Evolutionary conservation across 2,797 vertebrate genomes (phyloP), one percentile per base, ranked within the genome.

Genomic region (Calcarius lapponicus): DNA sequence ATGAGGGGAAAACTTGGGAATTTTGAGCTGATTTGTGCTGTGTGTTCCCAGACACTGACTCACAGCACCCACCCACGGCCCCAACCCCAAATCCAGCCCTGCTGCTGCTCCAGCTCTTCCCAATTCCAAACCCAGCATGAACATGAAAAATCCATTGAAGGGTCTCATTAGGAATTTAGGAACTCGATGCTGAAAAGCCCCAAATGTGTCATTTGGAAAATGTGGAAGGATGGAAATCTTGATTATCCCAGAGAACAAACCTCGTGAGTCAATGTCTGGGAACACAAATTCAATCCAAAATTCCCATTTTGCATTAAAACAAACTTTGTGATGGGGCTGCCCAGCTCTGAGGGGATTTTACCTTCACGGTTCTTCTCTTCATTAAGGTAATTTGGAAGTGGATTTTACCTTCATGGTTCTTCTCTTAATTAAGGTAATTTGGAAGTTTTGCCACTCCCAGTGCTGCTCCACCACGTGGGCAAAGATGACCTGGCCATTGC

Each of bases 391-490:
- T 97, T 97, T 99, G 97, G 86, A 99, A 99, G 97, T 99, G 31
- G 28, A 70, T 65, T 69, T 86, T 98, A 99, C 99, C 99, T 99
- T 98, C 99, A 99, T 99, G 76, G 98, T 98, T 93, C 99, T 98
- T 96, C 99, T 98, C 96, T 99, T 99, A 60, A 98, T 98, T 67
- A 99, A 98, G 0, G 99, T 99, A 85, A 99, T 97, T 97, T 99
- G 97, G 86, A 99, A 99, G 97, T 99, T 99, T 95, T 98, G 99
- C 99, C 99, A 99, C 89, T 99, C 98, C 99, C 99, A 99, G 25
- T 96, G 98, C 26, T 99, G 99, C 64, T 99, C 99, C 97, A 99
- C 98, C 51, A 99, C 97, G 43, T 99, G 99, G 91, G 99, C 99
- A 95, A 99, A 99, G 95, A 99, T 98, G 89, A 99, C 99, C 10